Evolutionary conservation across 2,888 invertebrate species (phyloP).

Genomic region (Hyalella azteca): DNA sequence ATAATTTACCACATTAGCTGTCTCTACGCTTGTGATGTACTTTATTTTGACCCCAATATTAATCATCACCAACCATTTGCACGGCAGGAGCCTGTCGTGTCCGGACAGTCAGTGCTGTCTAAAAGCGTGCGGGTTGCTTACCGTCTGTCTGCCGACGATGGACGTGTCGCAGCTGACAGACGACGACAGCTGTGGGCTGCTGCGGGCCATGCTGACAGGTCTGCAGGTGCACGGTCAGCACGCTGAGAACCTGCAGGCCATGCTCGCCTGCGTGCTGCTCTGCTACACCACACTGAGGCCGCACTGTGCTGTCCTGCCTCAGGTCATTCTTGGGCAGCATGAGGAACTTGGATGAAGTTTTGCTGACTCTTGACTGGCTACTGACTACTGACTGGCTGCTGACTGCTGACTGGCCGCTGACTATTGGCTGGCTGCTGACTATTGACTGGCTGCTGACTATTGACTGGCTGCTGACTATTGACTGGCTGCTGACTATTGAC

Average conservation of each 20-base stretch:
- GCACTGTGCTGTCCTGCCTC: neutral
- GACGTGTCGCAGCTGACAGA: neutral
- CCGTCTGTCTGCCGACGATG: neutral
- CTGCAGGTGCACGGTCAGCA: slow-evolving; percentile 2
- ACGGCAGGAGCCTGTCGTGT: slow-evolving; percentile 24
- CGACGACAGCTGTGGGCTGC: slow-evolving; percentile 13
- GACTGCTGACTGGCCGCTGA: no score
- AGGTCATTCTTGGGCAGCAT: neutral
- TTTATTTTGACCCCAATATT: no score
- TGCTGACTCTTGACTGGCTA: no score
- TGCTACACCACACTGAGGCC: neutral
- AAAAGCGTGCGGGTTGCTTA: neutral
- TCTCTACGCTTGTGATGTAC: no score
- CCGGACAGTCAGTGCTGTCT: slow-evolving; percentile 6
- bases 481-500: no score
- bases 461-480: no score
- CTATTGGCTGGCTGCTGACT: no score
- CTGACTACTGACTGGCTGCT: no score
- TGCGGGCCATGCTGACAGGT: neutral
- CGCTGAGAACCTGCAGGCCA: neutral
- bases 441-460: no score
- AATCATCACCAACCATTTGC: no score
- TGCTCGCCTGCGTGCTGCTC: neutral
- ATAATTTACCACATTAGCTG: no score
- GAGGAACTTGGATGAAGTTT: no score